phyloP scores from a whole-genome alignment of 2,113 vertebrate genomes.

The Triplophysa siluroides region DNA sequence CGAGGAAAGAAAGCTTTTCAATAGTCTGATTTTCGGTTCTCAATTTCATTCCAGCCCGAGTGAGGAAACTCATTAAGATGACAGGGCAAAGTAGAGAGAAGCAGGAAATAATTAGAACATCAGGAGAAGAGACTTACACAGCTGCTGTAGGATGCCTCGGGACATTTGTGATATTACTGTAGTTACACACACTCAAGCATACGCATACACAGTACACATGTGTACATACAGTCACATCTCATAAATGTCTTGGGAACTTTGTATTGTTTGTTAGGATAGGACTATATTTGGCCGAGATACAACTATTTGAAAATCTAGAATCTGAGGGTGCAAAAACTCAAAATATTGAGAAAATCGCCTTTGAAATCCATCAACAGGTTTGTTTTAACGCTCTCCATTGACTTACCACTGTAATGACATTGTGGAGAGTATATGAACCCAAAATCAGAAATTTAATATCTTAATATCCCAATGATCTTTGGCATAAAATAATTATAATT shows the following conservation, averaged over 20 bases:
- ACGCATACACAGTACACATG: background rate
- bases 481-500: too few species aligned
- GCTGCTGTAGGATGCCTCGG: constrained; percentile 33
- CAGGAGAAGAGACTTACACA: constrained; percentile 34
- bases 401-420: too few species aligned
- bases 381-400: too few species aligned
- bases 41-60: constrained; percentile 9
- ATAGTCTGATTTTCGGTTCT: background rate
- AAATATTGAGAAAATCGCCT: too few species aligned
- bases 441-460: too few species aligned
- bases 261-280: too few species aligned
- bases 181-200: background rate
- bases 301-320: too few species aligned
- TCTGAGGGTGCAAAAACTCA: too few species aligned
- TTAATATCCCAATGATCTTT: too few species aligned
- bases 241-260: background rate
- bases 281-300: too few species aligned
- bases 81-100: constrained; percentile 17
- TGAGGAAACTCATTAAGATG: constrained; percentile 25
- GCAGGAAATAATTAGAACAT: constrained; percentile 41
- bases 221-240: background rate
- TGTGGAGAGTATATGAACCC: too few species aligned
- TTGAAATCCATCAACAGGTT: too few species aligned
- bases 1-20: background rate
- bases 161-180: constrained; percentile 11